phyloP scores from a whole-genome alignment of 2,888 invertebrate species.

The Aporophyla nigra region DNA sequence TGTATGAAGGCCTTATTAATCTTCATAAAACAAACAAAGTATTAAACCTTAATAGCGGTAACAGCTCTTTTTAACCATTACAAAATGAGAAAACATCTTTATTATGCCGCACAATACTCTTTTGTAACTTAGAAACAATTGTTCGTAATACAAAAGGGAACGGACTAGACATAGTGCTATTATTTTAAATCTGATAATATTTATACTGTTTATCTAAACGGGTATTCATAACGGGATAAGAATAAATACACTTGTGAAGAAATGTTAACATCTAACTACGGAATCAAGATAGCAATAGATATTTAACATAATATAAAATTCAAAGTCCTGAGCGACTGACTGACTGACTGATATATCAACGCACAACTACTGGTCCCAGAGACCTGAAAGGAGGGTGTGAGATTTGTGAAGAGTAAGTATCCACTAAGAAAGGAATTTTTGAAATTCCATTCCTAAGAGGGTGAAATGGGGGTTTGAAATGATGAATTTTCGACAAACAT shows the following conservation, averaged over 20 bases:
- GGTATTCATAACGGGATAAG: background rate
- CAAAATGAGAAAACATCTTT: constrained; percentile 38
- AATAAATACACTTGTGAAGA: background rate
- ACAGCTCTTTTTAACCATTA: constrained; percentile 8
- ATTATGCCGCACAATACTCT: constrained; percentile 31
- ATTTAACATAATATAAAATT: background rate
- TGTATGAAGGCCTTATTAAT: background rate
- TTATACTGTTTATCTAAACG: constrained; percentile 3
- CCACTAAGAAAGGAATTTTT: too few relatives aligned
- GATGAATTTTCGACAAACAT: too few relatives aligned
- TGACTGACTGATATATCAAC: too few relatives aligned
- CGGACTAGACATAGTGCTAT: background rate
- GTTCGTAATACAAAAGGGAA: constrained; percentile 34
- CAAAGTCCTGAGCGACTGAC: too few relatives aligned
- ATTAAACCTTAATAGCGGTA: background rate
- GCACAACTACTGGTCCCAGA: too few relatives aligned
- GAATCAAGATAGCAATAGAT: background rate
- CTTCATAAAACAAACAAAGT: constrained; percentile 4
- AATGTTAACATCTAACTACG: background rate
- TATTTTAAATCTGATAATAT: constrained; percentile 37
- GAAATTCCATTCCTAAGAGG: too few relatives aligned
- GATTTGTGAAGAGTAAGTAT: too few relatives aligned
- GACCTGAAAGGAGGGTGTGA: too few relatives aligned
- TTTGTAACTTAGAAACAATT: constrained; percentile 49
- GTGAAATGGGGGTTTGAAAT: too few relatives aligned